Evolutionary conservation across 2,888 invertebrate species (phyloP), one percentile per base, ranked within the genome.

Genomic region (Leptopilina myrica): DNA sequence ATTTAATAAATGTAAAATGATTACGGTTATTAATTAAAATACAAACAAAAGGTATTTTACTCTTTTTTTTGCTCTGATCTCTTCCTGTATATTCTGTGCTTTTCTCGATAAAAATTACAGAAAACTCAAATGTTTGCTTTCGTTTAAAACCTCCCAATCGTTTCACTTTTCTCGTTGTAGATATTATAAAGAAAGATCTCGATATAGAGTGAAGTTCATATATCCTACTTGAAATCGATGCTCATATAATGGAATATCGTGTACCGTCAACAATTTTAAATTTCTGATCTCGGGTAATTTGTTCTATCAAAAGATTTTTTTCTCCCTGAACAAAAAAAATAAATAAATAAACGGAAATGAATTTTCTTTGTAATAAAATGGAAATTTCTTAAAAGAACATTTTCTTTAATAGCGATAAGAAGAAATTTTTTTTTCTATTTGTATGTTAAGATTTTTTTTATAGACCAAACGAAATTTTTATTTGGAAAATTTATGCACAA

Each of bases 101-200:
- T 56, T 7, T 67, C 49, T 9, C 33, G 11, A 56, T 73, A 53
- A 33, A 43, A 43, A 56, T 73, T 73, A 40, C 40, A 14, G 56
- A 73, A 73, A 33, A 11, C 26, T 56, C 56, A 14, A 53, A 56
- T 73, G 53, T 56, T 73, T 73, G 33, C 73, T 73, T 73, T 73
- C 73, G 56, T 33, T 56, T 56, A 73, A 56, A 73, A 53, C 33
- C 26, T 53, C 11, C 11, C 12, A 49, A 49, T 69, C 69, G 26
- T 43, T 43, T 43, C 8, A 43, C 26, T n/a, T 56, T n/a, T 33
- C 53, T n/a, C 43, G 33, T 33, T 5, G 33, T 33, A 33, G 33
- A 49, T 49, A 49, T 49, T 40, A 56, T 12, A 53, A 53, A 49
- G 26, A 49, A 33, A 56, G 56, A 8, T 73, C 56, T 56, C 56